A percentile compares a stretch with the other conserved stretches of the same genome.
Evolutionary conservation across 2,113 vertebrate genomes (phyloP).

Genomic region (Tachysurus fulvidraco): DNA sequence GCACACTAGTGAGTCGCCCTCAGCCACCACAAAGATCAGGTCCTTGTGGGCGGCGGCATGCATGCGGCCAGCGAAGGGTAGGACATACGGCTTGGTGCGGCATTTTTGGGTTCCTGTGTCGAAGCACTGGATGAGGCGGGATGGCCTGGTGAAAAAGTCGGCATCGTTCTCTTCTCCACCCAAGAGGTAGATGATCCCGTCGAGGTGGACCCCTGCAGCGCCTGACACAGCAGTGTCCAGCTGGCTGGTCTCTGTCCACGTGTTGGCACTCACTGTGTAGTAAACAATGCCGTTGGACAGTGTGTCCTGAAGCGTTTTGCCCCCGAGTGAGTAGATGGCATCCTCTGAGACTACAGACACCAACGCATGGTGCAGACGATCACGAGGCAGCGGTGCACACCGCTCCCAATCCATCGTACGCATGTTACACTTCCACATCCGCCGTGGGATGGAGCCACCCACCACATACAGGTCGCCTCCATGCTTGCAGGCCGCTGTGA

Average conservation of each 20-base stretch:
- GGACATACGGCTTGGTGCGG: conserved; percentile 89
- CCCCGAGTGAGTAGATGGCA: conserved; percentile 92
- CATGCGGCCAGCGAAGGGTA: conserved; percentile 94
- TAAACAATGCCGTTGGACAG: conserved; percentile 95
- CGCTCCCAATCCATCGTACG: conserved; percentile 98
- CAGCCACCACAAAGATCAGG: conserved; percentile 92
- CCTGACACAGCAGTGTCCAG: conserved; percentile 93
- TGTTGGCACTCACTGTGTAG: conserved; percentile 92
- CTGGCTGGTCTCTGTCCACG: conserved; percentile 94
- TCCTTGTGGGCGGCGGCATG: conserved; percentile 96
- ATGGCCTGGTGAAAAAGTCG: conserved; percentile 98
- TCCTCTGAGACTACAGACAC: conserved; percentile 89
- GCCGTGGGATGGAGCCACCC: conserved; percentile 93
- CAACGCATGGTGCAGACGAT: conserved; percentile 94
- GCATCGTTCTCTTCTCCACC: conserved; percentile 97
- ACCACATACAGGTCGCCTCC: conserved; percentile 93
- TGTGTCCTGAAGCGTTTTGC: conserved; percentile 94
- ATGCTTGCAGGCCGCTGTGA: conserved; percentile 96
- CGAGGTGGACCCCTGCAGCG: conserved; percentile 92
- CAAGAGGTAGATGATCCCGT: conserved; percentile 91
- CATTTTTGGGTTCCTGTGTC: conserved; percentile 90
- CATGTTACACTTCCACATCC: conserved; percentile 99
- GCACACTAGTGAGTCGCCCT: conserved; percentile 93
- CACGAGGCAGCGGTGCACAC: conserved; percentile 92
- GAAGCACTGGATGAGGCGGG: conserved; percentile 95